A percentile compares a stretch with the other conserved stretches of the same genome.
Evolutionary conservation across 2,113 vertebrate genomes (phyloP).

Genomic region (Podarcis cretensis): DNA sequence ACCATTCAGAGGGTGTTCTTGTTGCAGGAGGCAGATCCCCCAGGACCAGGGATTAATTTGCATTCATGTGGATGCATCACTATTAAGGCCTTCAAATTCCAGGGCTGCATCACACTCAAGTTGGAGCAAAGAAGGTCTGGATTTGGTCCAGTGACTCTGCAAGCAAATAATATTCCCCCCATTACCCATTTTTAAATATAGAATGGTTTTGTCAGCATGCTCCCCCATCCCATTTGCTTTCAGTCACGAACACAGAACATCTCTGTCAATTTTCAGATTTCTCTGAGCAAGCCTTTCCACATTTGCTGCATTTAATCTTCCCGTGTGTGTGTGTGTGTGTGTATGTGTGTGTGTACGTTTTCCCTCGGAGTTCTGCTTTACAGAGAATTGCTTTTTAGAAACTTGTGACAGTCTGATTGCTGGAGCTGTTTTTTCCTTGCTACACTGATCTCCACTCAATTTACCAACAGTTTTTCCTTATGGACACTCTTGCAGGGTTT

Average conservation of each 20-base stretch:
- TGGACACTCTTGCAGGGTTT: background rate
- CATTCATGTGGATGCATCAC: background rate
- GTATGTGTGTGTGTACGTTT: background rate
- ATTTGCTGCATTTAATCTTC: conserved; percentile 4
- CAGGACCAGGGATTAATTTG: conserved; percentile 7
- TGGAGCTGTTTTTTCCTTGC: background rate
- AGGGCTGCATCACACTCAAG: background rate
- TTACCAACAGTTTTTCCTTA: conserved; percentile 21
- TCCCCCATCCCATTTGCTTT: conserved; percentile 17
- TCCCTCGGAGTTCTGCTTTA: background rate
- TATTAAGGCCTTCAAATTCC: background rate
- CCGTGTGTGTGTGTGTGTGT: background rate
- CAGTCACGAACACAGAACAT: background rate
- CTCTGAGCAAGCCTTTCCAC: background rate
- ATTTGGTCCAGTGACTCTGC: conserved; percentile 11
- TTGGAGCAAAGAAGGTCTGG: background rate
- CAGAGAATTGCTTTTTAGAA: conserved; percentile 6
- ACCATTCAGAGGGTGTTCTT: background rate
- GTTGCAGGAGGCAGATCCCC: background rate
- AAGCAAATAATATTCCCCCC: conserved; percentile 5
- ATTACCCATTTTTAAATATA: background rate
- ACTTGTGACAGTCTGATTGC: background rate
- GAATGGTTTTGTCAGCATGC: background rate
- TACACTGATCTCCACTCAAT: conserved; percentile 1
- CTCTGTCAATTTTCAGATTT: conserved; percentile 13